Conservation (phyloP, 2,888 invertebrate genomes). For the Parasteatoda lunata region DNA sequence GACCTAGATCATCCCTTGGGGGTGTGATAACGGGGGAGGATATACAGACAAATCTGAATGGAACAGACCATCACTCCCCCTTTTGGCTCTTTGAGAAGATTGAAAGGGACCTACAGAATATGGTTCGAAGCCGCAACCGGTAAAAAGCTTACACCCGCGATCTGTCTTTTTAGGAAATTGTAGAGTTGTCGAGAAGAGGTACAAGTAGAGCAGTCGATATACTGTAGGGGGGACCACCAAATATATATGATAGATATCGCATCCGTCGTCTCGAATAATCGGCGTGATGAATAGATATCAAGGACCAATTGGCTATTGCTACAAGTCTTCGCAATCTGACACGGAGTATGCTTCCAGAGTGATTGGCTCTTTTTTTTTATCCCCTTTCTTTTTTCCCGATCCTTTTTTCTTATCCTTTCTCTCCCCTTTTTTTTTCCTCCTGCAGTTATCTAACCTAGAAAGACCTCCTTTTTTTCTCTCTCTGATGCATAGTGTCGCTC, state of each 20-base stretch:
- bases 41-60: slow-evolving; percentile 29
- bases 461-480: slow-evolving; percentile 22
- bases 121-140: slow-evolving; percentile 51
- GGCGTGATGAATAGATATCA: slow-evolving; percentile 69
- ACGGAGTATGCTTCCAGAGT: slow-evolving; percentile 67
- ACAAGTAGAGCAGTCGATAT: slow-evolving; percentile 61
- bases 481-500: slow-evolving; percentile 61
- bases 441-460: slow-evolving; percentile 52
- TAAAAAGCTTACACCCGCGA: slow-evolving; percentile 56
- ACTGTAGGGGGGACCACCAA: slow-evolving; percentile 23
- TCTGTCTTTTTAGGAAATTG: slow-evolving; percentile 65
- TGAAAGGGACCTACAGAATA: slow-evolving; percentile 21
- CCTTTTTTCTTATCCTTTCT: slow-evolving; percentile 42
- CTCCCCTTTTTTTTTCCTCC: slow-evolving; percentile 23
- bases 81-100: slow-evolving; percentile 30
- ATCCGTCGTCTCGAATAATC: slow-evolving; percentile 69
- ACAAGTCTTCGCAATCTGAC: slow-evolving; percentile 69
- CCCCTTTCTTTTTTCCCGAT: slow-evolving; percentile 47
- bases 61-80: slow-evolving; percentile 44
- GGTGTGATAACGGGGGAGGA: slow-evolving; percentile 23
- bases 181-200: slow-evolving; percentile 47
- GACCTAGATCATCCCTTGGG: slow-evolving; percentile 59
- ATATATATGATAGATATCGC: slow-evolving; percentile 44
- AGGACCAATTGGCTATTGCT: slow-evolving; percentile 67
- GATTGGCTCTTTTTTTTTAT: slow-evolving; percentile 61